phyloP scores from a whole-genome alignment of 2,888 invertebrate species.

The Oasisia sp. region DNA sequence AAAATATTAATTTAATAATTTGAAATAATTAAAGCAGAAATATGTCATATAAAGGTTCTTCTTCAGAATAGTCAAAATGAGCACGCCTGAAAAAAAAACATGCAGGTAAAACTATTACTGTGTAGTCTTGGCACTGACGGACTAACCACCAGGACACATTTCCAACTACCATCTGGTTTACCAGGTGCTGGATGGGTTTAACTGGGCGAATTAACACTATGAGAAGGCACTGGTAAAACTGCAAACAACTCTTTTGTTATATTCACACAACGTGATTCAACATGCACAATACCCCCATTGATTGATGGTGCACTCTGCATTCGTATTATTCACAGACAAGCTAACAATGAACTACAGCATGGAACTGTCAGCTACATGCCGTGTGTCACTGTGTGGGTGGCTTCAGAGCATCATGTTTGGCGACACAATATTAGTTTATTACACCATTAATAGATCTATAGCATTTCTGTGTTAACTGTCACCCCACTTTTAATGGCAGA shows the following conservation, averaged over 20 bases:
- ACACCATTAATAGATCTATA: neutral
- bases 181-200: neutral
- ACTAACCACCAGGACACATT: neutral
- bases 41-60: no score
- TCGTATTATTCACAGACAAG: neutral
- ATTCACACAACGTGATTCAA: neutral
- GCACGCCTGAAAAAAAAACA: neutral
- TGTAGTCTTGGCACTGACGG: neutral
- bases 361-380: neutral
- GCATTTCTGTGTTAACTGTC: neutral
- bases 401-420: neutral
- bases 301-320: neutral
- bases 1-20: no score
- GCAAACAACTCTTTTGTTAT: neutral
- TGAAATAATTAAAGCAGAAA: no score
- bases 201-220: neutral
- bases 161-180: neutral
- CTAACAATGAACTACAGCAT: neutral
- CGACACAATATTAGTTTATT: neutral
- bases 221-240: neutral
- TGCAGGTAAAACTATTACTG: slow-evolving; percentile 1
- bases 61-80: no score
- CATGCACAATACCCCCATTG: neutral
- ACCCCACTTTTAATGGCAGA: neutral
- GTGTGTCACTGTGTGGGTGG: neutral